Base-by-base conservation (phyloP, 2,888 invertebrate genomes). In the Congeria kusceri region DNA sequence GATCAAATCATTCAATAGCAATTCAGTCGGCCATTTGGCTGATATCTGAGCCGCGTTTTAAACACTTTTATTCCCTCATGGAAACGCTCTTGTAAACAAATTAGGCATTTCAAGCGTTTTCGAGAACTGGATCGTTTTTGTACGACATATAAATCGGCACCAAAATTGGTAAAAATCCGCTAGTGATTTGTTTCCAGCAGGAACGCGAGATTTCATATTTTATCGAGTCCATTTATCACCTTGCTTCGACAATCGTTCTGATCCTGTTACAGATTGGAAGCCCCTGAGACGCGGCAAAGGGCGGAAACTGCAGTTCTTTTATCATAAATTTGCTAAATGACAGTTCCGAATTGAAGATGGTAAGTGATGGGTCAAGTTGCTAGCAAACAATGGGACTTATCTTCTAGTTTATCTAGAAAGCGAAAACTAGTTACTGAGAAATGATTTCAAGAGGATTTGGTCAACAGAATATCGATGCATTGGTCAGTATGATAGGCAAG, bases 261-360 rank as follows among this genome's bases (percentile, higher is more conserved):
- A 83, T 83, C 71, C 56, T 59, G 53, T 53, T 58, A 65, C 57
- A 71, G 83, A 83, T 83, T 77, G 73, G 46, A 53, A 20, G 62
- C 79, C 64, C 79, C 4, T 9, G 79, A 74, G 82, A 80, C 47
- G 5, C 11, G 46, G 39, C 32, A 58, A 65, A 77, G 77, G 74
- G 77, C 74, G 83, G 56, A 75, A 83, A 83, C 77, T 64, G 77
- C 77, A 67, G 74, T 80, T 80, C 80, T 83, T 83, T 80, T 79
- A 80, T 83, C 83, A 80, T 83, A 83, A 83, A 83, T 83, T 80
- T 74, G 83, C 69, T 58, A 77, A 80, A 77, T 83, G 83, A 80
- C 83, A 80, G 80, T 69, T 64, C 77, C 53, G 79, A 77, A 83
- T 80, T 83, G 79, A 77, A 77, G 71, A 83, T 77, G 77, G 83